A percentile compares a stretch with the other conserved stretches of the same genome.
Conservation (phyloP, 1,140 invertebrate genomes). For the Euwallacea similis region DNA sequence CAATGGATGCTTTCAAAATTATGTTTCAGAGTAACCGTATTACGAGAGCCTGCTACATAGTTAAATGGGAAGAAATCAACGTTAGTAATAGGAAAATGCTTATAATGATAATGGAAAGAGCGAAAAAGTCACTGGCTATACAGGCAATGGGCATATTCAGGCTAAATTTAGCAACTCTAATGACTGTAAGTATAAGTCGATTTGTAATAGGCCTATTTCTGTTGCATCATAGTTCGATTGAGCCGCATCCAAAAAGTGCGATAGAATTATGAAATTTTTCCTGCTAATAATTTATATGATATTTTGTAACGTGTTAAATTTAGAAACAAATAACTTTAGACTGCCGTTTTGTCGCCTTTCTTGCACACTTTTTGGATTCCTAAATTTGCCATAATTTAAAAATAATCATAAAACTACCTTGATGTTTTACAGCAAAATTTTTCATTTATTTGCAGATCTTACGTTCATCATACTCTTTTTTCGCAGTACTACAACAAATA, state of each 20-base stretch:
- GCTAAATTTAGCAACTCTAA: conserved; percentile 41
- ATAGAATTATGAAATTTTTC: too few species aligned
- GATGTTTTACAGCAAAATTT: too few species aligned
- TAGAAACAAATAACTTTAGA: too few species aligned
- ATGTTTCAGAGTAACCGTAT: conserved; percentile 41
- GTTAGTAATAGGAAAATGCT: conserved; percentile 39
- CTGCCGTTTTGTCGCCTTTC: too few species aligned
- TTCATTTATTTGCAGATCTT: conserved; percentile 14
- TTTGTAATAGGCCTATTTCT: not conserved
- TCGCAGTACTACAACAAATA: conserved; percentile 19
- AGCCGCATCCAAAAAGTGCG: too few species aligned
- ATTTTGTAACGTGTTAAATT: too few species aligned
- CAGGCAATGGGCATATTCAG: conserved; percentile 40
- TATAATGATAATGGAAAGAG: conserved; percentile 43
- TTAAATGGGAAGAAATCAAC: conserved; percentile 37
- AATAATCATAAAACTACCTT: too few species aligned
- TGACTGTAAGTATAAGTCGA: conserved; percentile 37
- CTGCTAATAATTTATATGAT: too few species aligned
- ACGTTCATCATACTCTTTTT: conserved; percentile 21
- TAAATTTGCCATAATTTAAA: too few species aligned
- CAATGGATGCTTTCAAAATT: conserved; percentile 1
- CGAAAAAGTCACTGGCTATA: conserved; percentile 40
- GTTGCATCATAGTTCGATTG: not conserved
- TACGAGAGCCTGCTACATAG: conserved; percentile 38
- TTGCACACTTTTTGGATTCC: too few species aligned